Conservation (phyloP, 2,888 invertebrate genomes). For the Ophion costatus region DNA sequence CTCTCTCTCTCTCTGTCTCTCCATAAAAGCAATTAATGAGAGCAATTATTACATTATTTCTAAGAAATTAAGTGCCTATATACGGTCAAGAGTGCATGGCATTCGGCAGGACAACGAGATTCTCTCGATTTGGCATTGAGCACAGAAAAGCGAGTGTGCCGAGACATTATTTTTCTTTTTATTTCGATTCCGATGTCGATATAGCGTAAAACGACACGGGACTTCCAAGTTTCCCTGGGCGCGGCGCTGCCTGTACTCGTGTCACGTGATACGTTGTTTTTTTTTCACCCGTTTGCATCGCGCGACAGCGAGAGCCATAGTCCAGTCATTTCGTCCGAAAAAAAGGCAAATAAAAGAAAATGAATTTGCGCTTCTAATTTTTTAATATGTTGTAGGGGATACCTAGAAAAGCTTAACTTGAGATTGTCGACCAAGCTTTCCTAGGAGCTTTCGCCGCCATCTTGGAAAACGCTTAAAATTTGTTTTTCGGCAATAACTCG, state of each 20-base stretch:
- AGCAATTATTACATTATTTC: slow-evolving; percentile 65
- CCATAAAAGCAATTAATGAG: slow-evolving; percentile 53
- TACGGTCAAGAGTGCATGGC: slow-evolving; percentile 28
- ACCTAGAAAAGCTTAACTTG: too few species aligned
- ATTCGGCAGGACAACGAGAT: slow-evolving; percentile 57
- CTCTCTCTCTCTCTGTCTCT: slow-evolving; percentile 22
- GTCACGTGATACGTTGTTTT: slow-evolving; percentile 19
- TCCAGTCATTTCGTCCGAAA: too few species aligned
- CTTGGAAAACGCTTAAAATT: too few species aligned
- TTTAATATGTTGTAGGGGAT: too few species aligned
- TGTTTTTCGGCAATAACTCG: too few species aligned
- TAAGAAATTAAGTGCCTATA: slow-evolving; percentile 40
- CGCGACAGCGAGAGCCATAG: slow-evolving; percentile 20
- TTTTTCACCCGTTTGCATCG: neutral
- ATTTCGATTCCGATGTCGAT: slow-evolving; percentile 30
- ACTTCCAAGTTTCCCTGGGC: neutral
- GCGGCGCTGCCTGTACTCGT: neutral
- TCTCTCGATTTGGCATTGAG: slow-evolving; percentile 61
- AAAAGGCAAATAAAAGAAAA: too few species aligned
- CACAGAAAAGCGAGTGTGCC: slow-evolving; percentile 14
- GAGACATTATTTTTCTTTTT: neutral
- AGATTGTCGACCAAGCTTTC: too few species aligned
- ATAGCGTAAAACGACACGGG: slow-evolving; percentile 34
- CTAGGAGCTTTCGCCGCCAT: too few species aligned
- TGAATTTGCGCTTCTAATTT: too few species aligned